Evolutionary conservation across 2,113 vertebrate genomes (phyloP).

Genomic region (Agelaius phoeniceus): DNA sequence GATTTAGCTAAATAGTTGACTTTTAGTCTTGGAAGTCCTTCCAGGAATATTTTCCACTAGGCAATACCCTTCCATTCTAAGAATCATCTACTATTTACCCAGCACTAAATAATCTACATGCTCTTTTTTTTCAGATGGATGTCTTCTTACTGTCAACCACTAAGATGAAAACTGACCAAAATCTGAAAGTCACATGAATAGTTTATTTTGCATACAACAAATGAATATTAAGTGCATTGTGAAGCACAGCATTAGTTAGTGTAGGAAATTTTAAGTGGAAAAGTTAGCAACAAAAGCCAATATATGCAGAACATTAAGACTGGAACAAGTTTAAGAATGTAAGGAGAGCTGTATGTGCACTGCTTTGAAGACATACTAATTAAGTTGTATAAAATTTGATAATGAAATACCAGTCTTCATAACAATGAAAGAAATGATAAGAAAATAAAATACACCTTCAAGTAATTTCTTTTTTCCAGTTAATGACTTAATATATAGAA

Average conservation of each 20-base stretch:
- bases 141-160: not conserved
- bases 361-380: not conserved
- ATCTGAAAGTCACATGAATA: not conserved
- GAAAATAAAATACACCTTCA: not conserved
- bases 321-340: not conserved
- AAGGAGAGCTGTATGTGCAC: not conserved
- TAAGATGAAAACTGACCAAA: not conserved
- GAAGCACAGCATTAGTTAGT: not conserved
- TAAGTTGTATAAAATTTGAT: not conserved
- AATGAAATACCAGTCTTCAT: not conserved
- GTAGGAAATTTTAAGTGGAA: not conserved
- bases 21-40: not conserved
- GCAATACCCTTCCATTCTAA: not conserved
- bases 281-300: not conserved
- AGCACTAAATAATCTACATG: not conserved
- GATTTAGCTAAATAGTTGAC: not conserved
- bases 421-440: not conserved
- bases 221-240: not conserved
- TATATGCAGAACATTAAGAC: not conserved
- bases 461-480: not conserved
- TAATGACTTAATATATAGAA: not conserved
- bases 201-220: not conserved
- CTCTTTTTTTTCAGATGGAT: not conserved
- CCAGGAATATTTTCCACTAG: not conserved
- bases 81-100: not conserved